These are phyloP conservation scores for Syngnathus acus DNA, from an alignment of 2,797 vertebrate species.

Conservation along the genomic window DNA sequence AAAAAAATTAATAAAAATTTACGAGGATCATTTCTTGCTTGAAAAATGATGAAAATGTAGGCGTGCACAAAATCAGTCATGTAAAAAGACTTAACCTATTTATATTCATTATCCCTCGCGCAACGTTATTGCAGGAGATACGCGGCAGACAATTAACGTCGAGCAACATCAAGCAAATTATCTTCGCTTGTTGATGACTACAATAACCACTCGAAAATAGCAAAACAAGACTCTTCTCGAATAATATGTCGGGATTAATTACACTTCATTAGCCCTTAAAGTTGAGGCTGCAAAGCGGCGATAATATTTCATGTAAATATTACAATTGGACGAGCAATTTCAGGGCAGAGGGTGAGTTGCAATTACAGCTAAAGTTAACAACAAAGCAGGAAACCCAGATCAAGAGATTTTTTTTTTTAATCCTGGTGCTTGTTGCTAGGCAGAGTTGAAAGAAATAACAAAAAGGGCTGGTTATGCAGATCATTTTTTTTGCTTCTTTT, in stretches of 20 bases:
- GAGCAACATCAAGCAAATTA: conserved; percentile 25
- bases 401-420: no score
- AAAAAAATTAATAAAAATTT: not conserved
- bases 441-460: not conserved
- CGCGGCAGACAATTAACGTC: conserved; percentile 30
- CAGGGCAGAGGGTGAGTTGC: conserved; percentile 19
- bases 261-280: conserved; percentile 16
- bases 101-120: conserved; percentile 23
- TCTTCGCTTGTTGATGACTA: conserved; percentile 27
- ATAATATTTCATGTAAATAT: conserved; percentile 6
- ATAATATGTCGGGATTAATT: conserved; percentile 15
- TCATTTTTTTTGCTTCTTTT: no score
- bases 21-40: not conserved
- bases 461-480: no score
- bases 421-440: not conserved
- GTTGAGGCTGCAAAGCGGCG: conserved; percentile 24
- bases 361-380: conserved; percentile 12
- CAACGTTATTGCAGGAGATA: conserved; percentile 1
- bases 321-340: conserved; percentile 25
- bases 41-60: not conserved
- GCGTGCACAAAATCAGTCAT: conserved; percentile 20
- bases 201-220: conserved; percentile 20
- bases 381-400: not conserved
- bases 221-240: conserved; percentile 27
- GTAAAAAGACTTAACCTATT: conserved; percentile 21